Evolutionary conservation across 2,797 vertebrate genomes (phyloP).

Genomic region (Notolabrus celidotus): DNA sequence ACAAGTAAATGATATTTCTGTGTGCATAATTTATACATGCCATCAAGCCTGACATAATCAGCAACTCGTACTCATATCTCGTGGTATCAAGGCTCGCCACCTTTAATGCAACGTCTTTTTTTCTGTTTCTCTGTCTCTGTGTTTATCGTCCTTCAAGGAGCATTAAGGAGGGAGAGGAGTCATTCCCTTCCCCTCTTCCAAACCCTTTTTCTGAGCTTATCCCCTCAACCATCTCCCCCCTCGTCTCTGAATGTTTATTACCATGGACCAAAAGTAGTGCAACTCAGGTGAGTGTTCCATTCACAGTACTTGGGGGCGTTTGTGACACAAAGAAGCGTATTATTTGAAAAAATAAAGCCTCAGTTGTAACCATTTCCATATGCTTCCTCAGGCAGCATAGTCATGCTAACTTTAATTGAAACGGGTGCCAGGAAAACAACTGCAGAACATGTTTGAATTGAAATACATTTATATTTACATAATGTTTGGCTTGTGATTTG

Average conservation of each 20-base stretch:
- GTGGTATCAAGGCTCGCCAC: not conserved
- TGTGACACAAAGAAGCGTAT: constrained; percentile 20
- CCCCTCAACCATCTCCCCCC: constrained; percentile 84
- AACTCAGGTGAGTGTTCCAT: constrained; percentile 86
- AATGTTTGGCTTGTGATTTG: constrained; percentile 46
- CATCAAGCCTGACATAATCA: not conserved
- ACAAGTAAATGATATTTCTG: not conserved
- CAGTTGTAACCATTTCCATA: constrained; percentile 29
- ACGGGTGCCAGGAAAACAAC: constrained; percentile 37
- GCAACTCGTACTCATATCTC: not conserved
- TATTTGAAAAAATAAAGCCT: constrained; percentile 11
- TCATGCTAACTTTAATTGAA: constrained; percentile 22
- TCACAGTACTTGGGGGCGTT: constrained; percentile 4
- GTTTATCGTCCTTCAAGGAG: constrained; percentile 69
- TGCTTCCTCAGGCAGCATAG: constrained; percentile 4
- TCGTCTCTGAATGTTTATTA: constrained; percentile 89
- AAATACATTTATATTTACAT: constrained; percentile 34
- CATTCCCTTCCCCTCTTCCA: constrained; percentile 86
- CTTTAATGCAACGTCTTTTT: constrained; percentile 19
- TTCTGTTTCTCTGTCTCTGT: constrained; percentile 11
- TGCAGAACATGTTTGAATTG: constrained; percentile 27
- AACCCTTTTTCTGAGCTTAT: constrained; percentile 91
- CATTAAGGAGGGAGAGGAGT: constrained; percentile 80
- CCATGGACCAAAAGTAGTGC: constrained; percentile 91
- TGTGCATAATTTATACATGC: not conserved